Evolutionary conservation across 23 tunicate genomes (phyloP), one percentile per base, ranked within the genome.

Genomic region (Phallusia fumigata): DNA sequence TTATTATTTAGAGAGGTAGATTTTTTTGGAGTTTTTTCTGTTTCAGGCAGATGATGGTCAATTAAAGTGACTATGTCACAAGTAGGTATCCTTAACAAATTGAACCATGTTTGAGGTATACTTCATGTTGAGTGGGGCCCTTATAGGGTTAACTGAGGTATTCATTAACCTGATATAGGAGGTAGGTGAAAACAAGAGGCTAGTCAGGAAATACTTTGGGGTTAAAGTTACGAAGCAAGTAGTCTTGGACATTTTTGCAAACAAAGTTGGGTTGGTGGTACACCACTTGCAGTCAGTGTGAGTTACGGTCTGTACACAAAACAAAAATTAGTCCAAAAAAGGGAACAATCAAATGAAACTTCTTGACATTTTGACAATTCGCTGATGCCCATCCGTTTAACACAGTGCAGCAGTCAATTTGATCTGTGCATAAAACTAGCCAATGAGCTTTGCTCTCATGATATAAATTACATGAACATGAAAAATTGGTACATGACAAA

Each of bases 151-250:
- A 58, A 21, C 69, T 58, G 69, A 58, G 69, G 69, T 58, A 58
- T 58, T 58, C 28, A 24, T 58, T 58, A 16, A 58, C 69, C 69
- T 58, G 69, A 58, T 58, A 24, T 58, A 58, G 69, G 69, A 58
- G 69, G 69, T 58, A 58, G 69, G 69, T 24, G 69, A 11, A 58
- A 58, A 40, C 47, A 40, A 58, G 69, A 58, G 69, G 28, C 28
- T 21, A 24, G 26, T 58, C 69, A 21, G 28, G 28, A 5, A 58
- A 58, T 21, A 58, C 26, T 24, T 58, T 58, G 26, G 69, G 69
- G 69, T 58, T 58, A 58, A 24, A 58, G 69, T 58, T 58, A 58
- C 16, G 3, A 58, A 24, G 69, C 69, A 58, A 58, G 28, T 58
- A 6, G 69, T 58, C 69, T 58, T 58, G 26, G 69, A 58, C 69